Evolutionary conservation across 2,113 vertebrate species (phyloP).

Genomic region (Cephalopholis sonnerati): DNA sequence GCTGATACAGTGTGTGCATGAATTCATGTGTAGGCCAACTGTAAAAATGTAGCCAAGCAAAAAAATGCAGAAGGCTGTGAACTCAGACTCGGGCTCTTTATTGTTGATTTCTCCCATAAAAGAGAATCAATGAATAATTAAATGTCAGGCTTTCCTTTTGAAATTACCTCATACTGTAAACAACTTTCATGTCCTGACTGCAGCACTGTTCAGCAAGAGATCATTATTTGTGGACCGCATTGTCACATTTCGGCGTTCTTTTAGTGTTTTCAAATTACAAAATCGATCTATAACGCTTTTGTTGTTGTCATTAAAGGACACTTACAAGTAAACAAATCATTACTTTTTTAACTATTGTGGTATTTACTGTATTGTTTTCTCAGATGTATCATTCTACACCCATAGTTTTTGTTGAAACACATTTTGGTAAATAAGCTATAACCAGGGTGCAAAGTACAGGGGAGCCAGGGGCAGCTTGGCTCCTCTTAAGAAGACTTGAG

Average conservation of each 20-base stretch:
- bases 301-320: background rate
- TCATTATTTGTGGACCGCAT: background rate
- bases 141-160: background rate
- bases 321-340: background rate
- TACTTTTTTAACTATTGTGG: background rate
- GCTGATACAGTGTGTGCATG: no score
- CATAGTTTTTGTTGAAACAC: background rate
- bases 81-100: background rate
- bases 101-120: background rate
- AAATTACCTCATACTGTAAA: background rate
- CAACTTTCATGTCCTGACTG: background rate
- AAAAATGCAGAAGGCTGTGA: background rate
- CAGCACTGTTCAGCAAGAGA: background rate
- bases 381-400: background rate
- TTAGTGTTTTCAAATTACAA: background rate
- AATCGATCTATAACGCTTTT: background rate
- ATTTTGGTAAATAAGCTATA: background rate
- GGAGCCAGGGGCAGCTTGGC: no score
- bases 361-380: background rate
- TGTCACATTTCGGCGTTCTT: background rate
- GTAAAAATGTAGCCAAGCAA: background rate
- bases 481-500: no score
- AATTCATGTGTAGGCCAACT: background rate
- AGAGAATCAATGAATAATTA: constrained; percentile 18
- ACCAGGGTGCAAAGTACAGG: background rate